Evolutionary conservation across 2,888 invertebrate species (phyloP).

Genomic region (Eremobia ochroleuca): DNA sequence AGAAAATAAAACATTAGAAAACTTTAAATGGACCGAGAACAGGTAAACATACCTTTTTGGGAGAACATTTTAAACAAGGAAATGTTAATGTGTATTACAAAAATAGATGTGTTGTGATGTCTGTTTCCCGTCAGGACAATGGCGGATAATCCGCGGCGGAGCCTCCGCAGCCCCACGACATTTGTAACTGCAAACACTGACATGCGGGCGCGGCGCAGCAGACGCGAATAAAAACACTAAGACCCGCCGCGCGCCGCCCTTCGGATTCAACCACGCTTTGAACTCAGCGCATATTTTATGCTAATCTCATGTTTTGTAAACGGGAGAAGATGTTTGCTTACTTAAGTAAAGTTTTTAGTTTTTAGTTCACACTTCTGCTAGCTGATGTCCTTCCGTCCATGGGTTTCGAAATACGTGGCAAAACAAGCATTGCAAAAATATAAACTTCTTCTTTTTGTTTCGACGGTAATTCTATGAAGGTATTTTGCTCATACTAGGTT

Average conservation of each 20-base stretch:
- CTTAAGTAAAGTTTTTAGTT: slow-evolving; percentile 17
- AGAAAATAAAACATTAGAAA: slow-evolving; percentile 48
- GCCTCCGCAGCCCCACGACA: slow-evolving; percentile 56
- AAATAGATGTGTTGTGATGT: slow-evolving; percentile 43
- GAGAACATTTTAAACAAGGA: slow-evolving; percentile 19
- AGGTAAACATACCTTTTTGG: slow-evolving; percentile 35
- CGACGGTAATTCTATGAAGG: background rate
- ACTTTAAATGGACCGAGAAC: slow-evolving; percentile 36
- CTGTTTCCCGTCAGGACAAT: slow-evolving; percentile 62
- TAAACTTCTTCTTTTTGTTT: background rate
- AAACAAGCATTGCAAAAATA: background rate
- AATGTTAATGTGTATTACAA: slow-evolving; percentile 28
- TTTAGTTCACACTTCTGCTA: slow-evolving; percentile 15
- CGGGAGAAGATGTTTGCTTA: slow-evolving; percentile 22
- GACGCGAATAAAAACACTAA: slow-evolving; percentile 73
- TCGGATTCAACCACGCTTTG: slow-evolving; percentile 41
- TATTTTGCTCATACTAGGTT: background rate
- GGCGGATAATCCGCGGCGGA: slow-evolving; percentile 59
- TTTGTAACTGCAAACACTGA: slow-evolving; percentile 77
- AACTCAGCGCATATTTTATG: slow-evolving; percentile 56
- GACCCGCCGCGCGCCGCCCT: slow-evolving; percentile 72
- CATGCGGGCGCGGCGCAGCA: slow-evolving; percentile 76
- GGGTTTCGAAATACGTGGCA: background rate
- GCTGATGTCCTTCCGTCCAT: background rate
- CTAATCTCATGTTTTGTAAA: slow-evolving; percentile 50